Base-by-base conservation (phyloP, 2,888 invertebrate species). In the Diloba caeruleocephala region DNA sequence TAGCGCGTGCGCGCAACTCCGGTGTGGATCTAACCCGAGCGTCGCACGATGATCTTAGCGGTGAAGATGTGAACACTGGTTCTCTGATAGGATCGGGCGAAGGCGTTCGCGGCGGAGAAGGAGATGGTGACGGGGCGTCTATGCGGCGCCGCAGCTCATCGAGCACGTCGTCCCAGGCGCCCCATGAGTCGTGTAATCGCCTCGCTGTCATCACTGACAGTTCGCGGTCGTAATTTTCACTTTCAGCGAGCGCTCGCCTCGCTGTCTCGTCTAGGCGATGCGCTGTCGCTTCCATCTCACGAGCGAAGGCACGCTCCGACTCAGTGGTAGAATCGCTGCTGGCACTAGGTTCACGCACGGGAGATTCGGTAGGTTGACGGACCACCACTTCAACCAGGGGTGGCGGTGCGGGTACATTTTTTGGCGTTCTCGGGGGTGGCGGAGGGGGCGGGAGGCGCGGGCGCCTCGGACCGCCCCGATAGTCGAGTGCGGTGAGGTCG, bases 401-500 rank as follows among this genome's bases (percentile, higher is more conserved):
- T 72, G 83, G 84, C 1, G 85, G 84, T 13, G 81, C 79, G 26
- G 76, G 64, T 54, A 38, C 74, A 78, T 43, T 69, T 58, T 51
- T 74, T 58, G 32, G 83, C 67, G 46, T 81, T 56, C 71, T 74
- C 15, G 85, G 73, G 51, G 79, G 83, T 1, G 84, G 85, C 32
- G 90, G 88, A 44, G 89, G 90, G 45, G 92, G 89, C 48, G 90
- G 91, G 55, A 87, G 84, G 59, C 85, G 88, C 63, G 86, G 89
- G 57, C 88, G 87, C 52, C 88, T 84, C 63, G 87, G 74, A 55
- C 84, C 84, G 64, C 86, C 82, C 81, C 94, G 79, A 90, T 95
- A 95, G 76, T 95, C 94, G 51, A 95, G 86, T 49, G 94, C 90
- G 32, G 95, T 95, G 66, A 95, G 88, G 87, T 95, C 94, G 44